Conservation (phyloP, 37 sponge, comb jelly and placozoan genomes). For the Chondrosia reniformis region DNA sequence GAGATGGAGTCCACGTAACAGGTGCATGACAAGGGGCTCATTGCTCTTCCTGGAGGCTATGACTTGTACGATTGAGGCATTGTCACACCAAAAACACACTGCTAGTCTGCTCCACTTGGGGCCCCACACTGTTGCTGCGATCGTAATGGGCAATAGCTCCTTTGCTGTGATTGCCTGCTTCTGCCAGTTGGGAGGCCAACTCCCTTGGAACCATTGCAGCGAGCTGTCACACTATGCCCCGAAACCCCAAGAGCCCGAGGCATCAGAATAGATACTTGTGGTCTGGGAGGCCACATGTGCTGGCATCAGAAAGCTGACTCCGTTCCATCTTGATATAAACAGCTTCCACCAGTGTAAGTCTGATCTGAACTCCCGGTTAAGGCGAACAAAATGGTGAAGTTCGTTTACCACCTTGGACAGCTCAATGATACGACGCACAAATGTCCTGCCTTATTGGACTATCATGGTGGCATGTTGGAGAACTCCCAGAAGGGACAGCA, state of each 20-base stretch:
- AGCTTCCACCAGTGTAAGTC: slow-evolving; percentile 29
- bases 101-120: not conserved
- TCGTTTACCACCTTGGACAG: not conserved
- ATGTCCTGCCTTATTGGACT: slow-evolving; percentile 23
- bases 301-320: not conserved
- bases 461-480: slow-evolving; percentile 38
- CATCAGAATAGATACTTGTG: not conserved
- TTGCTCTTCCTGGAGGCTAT: not conserved
- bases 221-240: no score
- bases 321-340: slow-evolving; percentile 27
- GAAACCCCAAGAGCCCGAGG: slow-evolving; percentile 12
- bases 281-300: not conserved
- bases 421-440: slow-evolving; percentile 27
- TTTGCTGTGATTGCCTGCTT: not conserved
- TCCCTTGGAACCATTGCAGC: not conserved
- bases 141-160: not conserved
- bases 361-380: slow-evolving; percentile 31
- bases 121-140: slow-evolving; percentile 5
- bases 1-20: not conserved
- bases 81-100: not conserved
- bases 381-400: slow-evolving; percentile 22
- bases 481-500: slow-evolving; percentile 29
- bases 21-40: slow-evolving; percentile 12
- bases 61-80: not conserved
- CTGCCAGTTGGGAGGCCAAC: not conserved